A percentile compares a stretch with the other conserved stretches of the same genome.
Conservation (phyloP, 2,113 vertebrate genomes). For the Gallinago undulata region DNA sequence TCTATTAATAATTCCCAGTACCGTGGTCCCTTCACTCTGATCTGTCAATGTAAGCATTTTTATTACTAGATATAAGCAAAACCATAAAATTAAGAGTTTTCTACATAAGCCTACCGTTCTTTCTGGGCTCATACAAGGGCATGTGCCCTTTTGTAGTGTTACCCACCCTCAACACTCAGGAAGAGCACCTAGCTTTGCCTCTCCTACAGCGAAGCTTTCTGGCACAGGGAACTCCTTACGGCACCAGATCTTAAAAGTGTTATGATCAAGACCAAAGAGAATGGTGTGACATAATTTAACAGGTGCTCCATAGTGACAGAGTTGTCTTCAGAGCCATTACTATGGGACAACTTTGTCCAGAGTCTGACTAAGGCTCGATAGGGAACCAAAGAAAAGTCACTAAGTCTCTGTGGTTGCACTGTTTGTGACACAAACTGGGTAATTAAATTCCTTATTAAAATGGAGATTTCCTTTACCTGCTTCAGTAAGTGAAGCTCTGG, state of each 20-base stretch:
- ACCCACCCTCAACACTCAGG: background rate
- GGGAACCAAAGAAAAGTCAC: background rate
- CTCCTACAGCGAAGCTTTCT: background rate
- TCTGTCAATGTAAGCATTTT: constrained; percentile 75
- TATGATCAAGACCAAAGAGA: background rate
- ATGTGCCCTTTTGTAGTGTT: background rate
- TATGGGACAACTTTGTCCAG: rapidly evolving
- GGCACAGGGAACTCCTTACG: background rate
- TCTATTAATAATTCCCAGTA: constrained; percentile 97
- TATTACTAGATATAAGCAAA: background rate
- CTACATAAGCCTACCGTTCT: background rate
- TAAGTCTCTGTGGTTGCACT: background rate
- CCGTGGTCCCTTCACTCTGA: constrained; percentile 95
- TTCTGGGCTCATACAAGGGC: background rate
- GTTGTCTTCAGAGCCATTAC: background rate
- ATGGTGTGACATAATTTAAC: background rate
- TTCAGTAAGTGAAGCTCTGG: constrained; percentile 94
- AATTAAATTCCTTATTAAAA: background rate
- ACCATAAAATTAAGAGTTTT: background rate
- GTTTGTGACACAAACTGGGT: background rate
- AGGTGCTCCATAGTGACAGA: rapidly evolving
- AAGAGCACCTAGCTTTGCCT: background rate
- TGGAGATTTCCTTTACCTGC: constrained; percentile 76
- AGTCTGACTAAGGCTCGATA: background rate
- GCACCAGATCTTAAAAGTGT: background rate